Evolutionary conservation across 2,797 vertebrate genomes (phyloP).

Genomic region (Arvicola amphibius): DNA sequence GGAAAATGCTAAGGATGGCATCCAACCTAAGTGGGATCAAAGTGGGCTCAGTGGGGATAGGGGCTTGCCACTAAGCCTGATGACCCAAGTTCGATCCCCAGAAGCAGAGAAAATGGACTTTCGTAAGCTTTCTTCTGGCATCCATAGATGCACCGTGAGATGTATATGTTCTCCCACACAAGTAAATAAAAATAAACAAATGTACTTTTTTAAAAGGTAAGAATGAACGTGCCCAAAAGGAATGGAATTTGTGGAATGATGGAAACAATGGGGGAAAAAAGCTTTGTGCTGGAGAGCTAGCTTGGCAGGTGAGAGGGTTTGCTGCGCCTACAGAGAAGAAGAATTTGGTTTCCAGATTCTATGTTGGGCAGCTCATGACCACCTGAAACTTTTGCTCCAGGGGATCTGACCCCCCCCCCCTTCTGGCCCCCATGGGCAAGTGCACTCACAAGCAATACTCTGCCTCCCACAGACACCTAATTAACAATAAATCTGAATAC

Average conservation of each 20-base stretch:
- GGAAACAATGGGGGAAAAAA: background rate
- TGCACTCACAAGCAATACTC: background rate
- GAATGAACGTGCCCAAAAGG: background rate
- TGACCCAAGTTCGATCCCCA: background rate
- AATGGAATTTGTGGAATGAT: background rate
- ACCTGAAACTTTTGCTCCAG: background rate
- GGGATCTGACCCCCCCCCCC: background rate
- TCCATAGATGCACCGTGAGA: background rate
- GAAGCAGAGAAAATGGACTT: background rate
- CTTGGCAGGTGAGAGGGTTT: background rate
- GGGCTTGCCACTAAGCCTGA: background rate
- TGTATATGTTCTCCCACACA: background rate
- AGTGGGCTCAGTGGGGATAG: background rate
- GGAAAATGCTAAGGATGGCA: background rate
- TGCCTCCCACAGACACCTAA: too few relatives aligned
- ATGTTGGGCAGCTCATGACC: background rate
- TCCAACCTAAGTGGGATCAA: background rate
- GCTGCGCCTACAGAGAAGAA: background rate
- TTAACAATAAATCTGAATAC: background rate
- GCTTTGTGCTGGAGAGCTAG: background rate
- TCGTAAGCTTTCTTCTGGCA: background rate
- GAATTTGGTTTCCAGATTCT: background rate
- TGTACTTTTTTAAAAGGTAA: background rate
- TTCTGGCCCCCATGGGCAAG: background rate
- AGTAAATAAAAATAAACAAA: background rate